phyloP scores from a whole-genome alignment of 2,888 invertebrate species.

The Sesia apiformis region DNA sequence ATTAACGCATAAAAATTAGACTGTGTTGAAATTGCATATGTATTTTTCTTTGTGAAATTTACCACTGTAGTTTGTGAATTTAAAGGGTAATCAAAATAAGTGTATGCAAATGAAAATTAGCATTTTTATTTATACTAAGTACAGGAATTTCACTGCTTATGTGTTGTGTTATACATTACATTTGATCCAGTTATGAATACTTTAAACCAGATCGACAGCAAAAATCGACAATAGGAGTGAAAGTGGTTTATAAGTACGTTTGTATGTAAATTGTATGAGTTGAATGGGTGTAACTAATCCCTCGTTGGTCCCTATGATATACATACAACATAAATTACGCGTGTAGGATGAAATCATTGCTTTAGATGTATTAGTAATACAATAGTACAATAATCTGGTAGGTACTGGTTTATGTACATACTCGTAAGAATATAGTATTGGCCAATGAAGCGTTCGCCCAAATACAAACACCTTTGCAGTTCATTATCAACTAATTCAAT shows the following conservation, averaged over 20 bases:
- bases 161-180: not conserved
- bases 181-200: not conserved
- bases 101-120: not conserved
- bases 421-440: too few species aligned
- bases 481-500: too few species aligned
- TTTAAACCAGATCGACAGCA: too few species aligned
- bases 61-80: constrained; percentile 1
- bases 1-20: not conserved
- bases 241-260: not conserved
- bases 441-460: too few species aligned
- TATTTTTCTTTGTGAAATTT: too few species aligned
- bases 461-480: too few species aligned
- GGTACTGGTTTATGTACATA: too few species aligned
- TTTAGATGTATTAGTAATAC: too few species aligned
- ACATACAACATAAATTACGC: too few species aligned
- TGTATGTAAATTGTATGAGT: constrained; percentile 4
- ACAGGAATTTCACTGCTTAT: not conserved
- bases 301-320: not conserved
- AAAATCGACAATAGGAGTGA: not conserved
- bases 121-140: not conserved
- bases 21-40: not conserved
- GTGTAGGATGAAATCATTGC: too few species aligned
- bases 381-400: too few species aligned
- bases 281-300: constrained; percentile 2
- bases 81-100: not conserved